Conservation (phyloP, 2,888 invertebrate species). For the Cryptosula pallasiana region DNA sequence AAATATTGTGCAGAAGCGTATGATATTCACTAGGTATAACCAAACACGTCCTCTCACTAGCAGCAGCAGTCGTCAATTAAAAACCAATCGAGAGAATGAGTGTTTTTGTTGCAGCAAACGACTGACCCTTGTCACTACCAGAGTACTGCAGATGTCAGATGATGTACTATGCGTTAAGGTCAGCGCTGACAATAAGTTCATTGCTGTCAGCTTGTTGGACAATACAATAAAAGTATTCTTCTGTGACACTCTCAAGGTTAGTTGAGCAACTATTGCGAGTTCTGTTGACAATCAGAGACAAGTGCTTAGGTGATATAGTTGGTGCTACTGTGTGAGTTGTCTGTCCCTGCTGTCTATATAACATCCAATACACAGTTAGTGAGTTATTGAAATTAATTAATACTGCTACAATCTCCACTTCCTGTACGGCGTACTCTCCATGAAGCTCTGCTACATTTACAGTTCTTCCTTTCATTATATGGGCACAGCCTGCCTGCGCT, state of each 20-base stretch:
- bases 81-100: no score
- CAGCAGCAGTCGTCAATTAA: no score
- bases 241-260: conserved; percentile 83
- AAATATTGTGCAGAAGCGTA: no score
- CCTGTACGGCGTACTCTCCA: no score
- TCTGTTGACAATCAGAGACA: no score
- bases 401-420: no score
- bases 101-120: conserved; percentile 45
- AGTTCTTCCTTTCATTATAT: conserved; percentile 88
- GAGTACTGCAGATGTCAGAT: conserved; percentile 81
- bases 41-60: no score
- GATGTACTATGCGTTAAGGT: conserved; percentile 75
- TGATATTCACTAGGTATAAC: no score
- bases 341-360: not conserved
- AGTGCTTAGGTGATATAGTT: no score
- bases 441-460: no score
- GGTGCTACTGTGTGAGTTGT: not conserved
- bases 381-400: not conserved
- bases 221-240: conserved; percentile 93
- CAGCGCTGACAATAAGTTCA: conserved; percentile 76
- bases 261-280: no score
- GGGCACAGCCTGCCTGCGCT: conserved; percentile 92
- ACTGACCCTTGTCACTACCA: conserved; percentile 63
- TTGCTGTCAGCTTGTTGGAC: conserved; percentile 85
- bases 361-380: not conserved